Base-by-base conservation (phyloP, 2,797 vertebrate genomes). In the Mallotus villosus region DNA sequence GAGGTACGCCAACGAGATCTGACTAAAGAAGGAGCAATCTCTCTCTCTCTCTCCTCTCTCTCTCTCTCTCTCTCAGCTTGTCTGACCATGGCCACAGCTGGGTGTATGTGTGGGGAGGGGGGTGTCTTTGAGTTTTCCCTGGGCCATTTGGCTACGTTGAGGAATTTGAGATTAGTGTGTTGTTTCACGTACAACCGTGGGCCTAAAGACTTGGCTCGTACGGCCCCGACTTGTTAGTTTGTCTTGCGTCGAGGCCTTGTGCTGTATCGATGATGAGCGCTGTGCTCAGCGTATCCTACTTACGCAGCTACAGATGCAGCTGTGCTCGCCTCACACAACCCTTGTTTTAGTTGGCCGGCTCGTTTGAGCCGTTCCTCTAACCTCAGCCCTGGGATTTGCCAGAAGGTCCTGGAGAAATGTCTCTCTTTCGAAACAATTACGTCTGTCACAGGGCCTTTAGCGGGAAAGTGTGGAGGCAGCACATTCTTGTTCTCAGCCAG, bases 391-490 rank as follows among this genome's bases (percentile, higher is more conserved):
- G 61, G n/a, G 75, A 80, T 82, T 81, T 81, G 77, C 71, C 78
- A 82, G 84, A 83, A 83, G 79, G 57, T 76, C 80, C 78, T 72
- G 69, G 82, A 86, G 77, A 88, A 85, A 86, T 81, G 73, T 86
- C 76, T 84, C 78, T 87, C 85, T 86, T 75, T 86, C 74, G 71
- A 79, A 83, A 82, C 83, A 86, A 78, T 85, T 87, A 86, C 85
- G 70, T 84, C 77, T 83, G 84, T 88, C 87, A 85, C 85, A 90
- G 86, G 86, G 77, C 84, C 85, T 90, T 89, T 88, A 88, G 78
- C 78, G 73, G 74, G 83, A 88, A 87, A 41, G 69, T 82, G 85
- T 78, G 82, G 82, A 85, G 77, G 70, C 84, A 84, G 81, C 86
- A 88, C 22, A 79, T 84, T 84, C 78, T 75, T 68, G 51, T 70